Percentiles rank a stretch among this genome's conserved stretches.
Evolutionary conservation across 2,113 vertebrate species (phyloP).

Genomic region (Mesembrinibis cayennensis): DNA sequence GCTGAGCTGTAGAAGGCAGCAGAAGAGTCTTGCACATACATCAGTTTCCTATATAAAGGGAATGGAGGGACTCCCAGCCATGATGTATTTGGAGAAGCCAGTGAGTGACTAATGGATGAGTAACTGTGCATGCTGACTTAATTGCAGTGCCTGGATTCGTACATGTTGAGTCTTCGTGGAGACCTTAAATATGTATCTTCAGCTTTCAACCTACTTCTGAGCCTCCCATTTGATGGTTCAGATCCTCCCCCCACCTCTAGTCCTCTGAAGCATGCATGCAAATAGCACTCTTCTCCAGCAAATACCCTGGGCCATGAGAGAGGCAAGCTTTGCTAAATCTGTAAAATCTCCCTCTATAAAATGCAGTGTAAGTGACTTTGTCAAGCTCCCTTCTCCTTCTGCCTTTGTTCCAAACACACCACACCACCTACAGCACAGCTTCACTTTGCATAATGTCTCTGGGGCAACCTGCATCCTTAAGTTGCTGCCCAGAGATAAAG

Average conservation of each 20-base stretch:
- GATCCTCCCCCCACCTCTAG: not conserved
- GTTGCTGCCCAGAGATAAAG: not conserved
- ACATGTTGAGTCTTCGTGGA: not conserved
- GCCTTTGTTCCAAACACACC: not conserved
- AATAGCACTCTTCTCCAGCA: not conserved
- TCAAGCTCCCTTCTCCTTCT: not conserved
- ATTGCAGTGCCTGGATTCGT: not conserved
- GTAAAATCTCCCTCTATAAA: not conserved
- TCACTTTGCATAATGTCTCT: not conserved
- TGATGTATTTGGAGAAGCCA: not conserved
- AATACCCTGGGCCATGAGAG: not conserved
- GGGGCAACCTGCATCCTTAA: not conserved
- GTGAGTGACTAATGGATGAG: constrained; percentile 19
- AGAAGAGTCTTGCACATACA: not conserved
- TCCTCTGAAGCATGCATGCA: not conserved
- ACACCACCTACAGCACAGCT: not conserved
- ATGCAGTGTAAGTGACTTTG: not conserved
- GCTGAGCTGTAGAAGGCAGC: not conserved
- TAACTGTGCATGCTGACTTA: not conserved
- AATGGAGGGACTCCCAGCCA: not conserved
- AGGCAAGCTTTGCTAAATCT: not conserved
- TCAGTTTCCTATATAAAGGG: not conserved
- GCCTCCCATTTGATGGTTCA: not conserved
- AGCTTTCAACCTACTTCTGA: not conserved
- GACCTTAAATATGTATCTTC: not conserved